A percentile compares a stretch with the other conserved stretches of the same genome.
These are phyloP conservation scores for Coluber constrictor DNA, from an alignment of 2,797 vertebrate species.

Conservation along the genomic window DNA sequence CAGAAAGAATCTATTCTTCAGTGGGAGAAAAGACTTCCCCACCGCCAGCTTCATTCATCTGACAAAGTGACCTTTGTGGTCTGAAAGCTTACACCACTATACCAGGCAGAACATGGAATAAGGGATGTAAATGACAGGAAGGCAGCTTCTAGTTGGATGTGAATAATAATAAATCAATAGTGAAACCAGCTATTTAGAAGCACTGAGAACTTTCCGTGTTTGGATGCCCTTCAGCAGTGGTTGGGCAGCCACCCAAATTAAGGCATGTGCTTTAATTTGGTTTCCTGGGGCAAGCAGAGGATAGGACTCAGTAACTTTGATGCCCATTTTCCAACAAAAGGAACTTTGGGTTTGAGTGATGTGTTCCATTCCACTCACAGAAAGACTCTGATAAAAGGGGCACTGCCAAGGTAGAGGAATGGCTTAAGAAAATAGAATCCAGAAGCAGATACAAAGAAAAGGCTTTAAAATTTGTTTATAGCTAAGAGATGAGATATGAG, in stretches of 20 bases:
- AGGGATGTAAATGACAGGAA: neutral
- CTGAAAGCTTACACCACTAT: neutral
- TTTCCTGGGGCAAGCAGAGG: neutral
- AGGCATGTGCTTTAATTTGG: neutral
- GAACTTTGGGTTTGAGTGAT: neutral
- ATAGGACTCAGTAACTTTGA: neutral
- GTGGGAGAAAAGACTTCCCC: neutral
- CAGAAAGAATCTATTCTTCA: neutral
- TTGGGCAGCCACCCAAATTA: neutral
- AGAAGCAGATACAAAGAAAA: neutral
- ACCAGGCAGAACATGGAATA: neutral
- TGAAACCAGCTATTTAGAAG: neutral
- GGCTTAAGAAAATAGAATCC: neutral
- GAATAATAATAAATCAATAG: neutral
- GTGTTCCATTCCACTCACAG: neutral
- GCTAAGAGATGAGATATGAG: too few species aligned
- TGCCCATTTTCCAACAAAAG: neutral
- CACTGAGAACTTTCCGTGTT: neutral
- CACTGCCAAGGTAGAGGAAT: neutral
- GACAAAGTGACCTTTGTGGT: neutral
- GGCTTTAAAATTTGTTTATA: neutral
- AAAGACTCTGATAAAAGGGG: neutral
- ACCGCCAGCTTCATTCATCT: neutral
- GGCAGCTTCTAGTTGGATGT: neutral
- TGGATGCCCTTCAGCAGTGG: neutral